Percentiles rank a stretch among this genome's conserved stretches.
Conservation (phyloP, 2,113 vertebrate species). For the Nymphicus hollandicus region DNA sequence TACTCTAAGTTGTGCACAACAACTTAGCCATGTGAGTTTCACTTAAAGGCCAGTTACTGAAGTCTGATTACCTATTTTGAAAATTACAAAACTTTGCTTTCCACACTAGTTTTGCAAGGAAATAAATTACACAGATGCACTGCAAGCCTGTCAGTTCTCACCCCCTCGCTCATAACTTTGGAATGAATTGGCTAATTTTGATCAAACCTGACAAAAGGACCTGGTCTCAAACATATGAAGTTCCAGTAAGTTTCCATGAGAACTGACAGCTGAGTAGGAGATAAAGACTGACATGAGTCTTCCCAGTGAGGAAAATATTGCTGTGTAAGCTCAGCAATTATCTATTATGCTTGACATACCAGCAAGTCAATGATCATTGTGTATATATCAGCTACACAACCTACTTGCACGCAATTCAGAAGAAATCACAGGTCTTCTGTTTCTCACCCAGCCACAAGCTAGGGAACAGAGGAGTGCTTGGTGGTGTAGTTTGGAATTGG, state of each 20-base stretch:
- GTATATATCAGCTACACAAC: not conserved
- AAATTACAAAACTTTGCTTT: not conserved
- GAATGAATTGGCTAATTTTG: conserved; percentile 40
- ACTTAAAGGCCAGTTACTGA: not conserved
- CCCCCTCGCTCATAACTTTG: not conserved
- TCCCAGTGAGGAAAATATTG: conserved; percentile 35
- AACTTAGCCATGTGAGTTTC: not conserved
- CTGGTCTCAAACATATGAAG: not conserved
- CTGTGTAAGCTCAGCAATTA: conserved; percentile 39
- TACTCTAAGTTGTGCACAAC: not conserved
- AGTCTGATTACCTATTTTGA: not conserved
- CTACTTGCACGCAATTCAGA: not conserved
- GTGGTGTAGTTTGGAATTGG: not conserved
- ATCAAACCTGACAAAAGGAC: conserved; percentile 18
- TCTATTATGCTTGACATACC: not conserved
- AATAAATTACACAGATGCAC: not conserved
- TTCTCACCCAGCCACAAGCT: not conserved
- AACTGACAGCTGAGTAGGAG: conserved; percentile 59
- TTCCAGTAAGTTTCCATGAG: conserved; percentile 39
- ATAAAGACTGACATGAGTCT: conserved; percentile 36
- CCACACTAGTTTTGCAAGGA: not conserved
- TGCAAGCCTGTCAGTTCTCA: not conserved
- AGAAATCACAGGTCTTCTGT: not conserved
- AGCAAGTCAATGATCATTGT: not conserved
- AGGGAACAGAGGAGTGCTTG: not conserved